Evolutionary conservation across 1,140 invertebrate species (phyloP).

Genomic region (Scaptomyza graminum): DNA sequence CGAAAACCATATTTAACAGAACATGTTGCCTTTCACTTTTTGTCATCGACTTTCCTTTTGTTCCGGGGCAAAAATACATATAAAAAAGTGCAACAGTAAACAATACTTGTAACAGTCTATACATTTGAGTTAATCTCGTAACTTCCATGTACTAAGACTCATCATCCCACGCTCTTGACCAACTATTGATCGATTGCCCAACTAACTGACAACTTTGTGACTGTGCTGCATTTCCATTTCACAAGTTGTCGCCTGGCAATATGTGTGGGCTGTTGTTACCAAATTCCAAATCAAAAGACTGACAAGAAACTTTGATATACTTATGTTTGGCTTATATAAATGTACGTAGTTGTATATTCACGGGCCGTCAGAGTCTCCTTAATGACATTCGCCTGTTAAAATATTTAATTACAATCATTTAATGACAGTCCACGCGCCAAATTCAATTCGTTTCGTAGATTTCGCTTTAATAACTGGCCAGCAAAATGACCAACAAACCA

Average conservation of each 20-base stretch:
- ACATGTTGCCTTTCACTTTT: conserved; percentile 26
- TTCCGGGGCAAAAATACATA: conserved; percentile 25
- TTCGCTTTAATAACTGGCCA: conserved; percentile 57
- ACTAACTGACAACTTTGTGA: conserved; percentile 38
- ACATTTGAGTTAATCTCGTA: conserved; percentile 12
- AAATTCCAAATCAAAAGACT: conserved; percentile 15
- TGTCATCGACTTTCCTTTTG: conserved; percentile 34
- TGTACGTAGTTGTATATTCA: conserved; percentile 3
- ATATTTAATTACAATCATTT: conserved; percentile 76
- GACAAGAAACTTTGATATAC: conserved; percentile 23
- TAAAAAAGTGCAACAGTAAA: conserved; percentile 52
- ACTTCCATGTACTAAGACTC: neutral
- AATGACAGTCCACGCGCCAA: conserved; percentile 54
- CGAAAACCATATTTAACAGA: conserved; percentile 17
- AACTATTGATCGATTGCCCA: conserved; percentile 49
- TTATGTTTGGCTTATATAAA: neutral
- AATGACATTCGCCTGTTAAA: conserved; percentile 61
- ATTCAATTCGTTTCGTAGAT: conserved; percentile 3
- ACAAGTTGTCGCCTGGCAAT: conserved; percentile 38
- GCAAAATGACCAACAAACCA: conserved; percentile 28
- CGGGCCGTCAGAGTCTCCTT: conserved; percentile 34
- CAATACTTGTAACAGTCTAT: conserved; percentile 29
- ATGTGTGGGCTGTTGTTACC: conserved; percentile 23
- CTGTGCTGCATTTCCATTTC: conserved; percentile 43
- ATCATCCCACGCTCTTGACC: conserved; percentile 26